A percentile compares a stretch with the other conserved stretches of the same genome.
Evolutionary conservation across 2,797 vertebrate species (phyloP).

Genomic region (Hafferia zeledoni): DNA sequence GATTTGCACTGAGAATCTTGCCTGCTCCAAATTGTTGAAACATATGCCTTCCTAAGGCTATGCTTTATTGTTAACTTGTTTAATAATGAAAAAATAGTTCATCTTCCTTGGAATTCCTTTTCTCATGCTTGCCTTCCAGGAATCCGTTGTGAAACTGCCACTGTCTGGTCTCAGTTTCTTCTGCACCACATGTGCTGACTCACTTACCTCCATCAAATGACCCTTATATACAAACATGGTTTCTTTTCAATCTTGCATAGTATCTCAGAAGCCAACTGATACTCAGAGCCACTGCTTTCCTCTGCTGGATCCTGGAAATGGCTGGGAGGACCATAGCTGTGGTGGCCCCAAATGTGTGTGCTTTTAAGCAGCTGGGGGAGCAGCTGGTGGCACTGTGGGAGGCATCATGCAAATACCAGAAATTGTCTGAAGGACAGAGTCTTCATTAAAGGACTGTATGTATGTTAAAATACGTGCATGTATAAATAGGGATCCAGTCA

Average conservation of each 20-base stretch:
- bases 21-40: constrained; percentile 25
- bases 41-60: constrained; percentile 18
- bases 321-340: background rate
- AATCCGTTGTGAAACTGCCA: background rate
- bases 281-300: background rate
- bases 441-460: background rate
- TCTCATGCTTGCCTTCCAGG: background rate
- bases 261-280: background rate
- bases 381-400: constrained; percentile 14
- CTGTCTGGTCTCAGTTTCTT: background rate
- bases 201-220: background rate
- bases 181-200: background rate
- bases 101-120: constrained; percentile 6
- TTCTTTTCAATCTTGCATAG: background rate
- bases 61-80: constrained; percentile 30
- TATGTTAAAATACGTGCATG: background rate
- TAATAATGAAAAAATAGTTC: constrained; percentile 16
- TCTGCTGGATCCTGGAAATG: background rate
- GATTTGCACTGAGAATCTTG: constrained; percentile 38
- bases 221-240: background rate
- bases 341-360: background rate
- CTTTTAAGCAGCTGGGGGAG: constrained; percentile 10
- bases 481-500: background rate
- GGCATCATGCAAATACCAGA: background rate
- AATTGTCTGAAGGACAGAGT: background rate